Evolutionary conservation across 92 coral and sea anemone species (phyloP), one percentile per base, ranked within the genome.

Genomic region (Isaurus tuberculatus): DNA sequence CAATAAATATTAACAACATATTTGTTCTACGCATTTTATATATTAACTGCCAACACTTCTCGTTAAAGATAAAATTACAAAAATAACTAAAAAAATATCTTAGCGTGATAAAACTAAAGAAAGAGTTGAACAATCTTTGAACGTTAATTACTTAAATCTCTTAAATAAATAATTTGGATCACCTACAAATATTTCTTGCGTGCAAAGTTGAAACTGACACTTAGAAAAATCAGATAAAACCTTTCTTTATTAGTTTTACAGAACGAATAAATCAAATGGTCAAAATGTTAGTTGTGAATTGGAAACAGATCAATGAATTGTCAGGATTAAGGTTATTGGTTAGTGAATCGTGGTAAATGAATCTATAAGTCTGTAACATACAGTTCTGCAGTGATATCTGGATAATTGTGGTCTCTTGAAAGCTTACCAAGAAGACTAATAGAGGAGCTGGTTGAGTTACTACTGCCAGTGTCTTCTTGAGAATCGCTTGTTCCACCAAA

Each of bases 351-450:
- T 32, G 58, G 58, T 11, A 49, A 0, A 4, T 49, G 58, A 49
- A 17, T 49, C 15, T 75, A 75, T 51, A 75, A 75, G 20, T 32
- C 81, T 75, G 81, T 75, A 11, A 61, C 55, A 33, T 75, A 75
- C 46, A 75, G 53, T 13, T 75, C 58, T 70, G 75, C 48, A 70
- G 11, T 16, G 46, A 69, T 36, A 6, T 16, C 80, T 74, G 65
- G 14, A 55, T 61, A 51, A 75, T n/a, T 20, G 67, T 53, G 55
- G 13, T 55, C 81, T 57, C 81, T 61, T 57, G 81, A 75, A 32
- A 79, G 78, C 93, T 74, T 84, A 95, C 98, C 98, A 79, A 96
- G 87, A 42, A 96, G 87, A 65, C 84, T 93, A 57, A 92, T 79
- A 20, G 99, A 92, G 0, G 99, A 96, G 61, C 98, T 72, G 27